Conservation (phyloP, 2,113 vertebrate genomes). For the Cromileptes altivelis region DNA sequence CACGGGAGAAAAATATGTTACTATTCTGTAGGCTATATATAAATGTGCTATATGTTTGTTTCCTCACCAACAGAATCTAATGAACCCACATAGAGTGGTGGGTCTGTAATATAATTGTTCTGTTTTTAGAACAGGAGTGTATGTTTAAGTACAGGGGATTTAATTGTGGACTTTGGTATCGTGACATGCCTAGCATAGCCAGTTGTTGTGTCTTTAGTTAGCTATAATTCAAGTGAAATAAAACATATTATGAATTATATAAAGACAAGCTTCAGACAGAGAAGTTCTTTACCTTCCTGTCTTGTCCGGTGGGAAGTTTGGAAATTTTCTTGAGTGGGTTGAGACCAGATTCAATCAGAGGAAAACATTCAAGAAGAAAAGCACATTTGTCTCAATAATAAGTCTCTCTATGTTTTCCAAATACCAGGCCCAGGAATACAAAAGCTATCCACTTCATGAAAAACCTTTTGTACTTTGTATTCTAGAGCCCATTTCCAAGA, state of each 20-base stretch:
- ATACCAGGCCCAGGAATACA: background rate
- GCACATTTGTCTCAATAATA: background rate
- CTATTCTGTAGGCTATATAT: too few relatives aligned
- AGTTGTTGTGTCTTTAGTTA: slow-evolving; percentile 5
- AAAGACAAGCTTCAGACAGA: background rate
- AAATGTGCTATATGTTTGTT: too few relatives aligned
- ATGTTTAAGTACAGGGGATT: too few relatives aligned
- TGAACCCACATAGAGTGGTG: too few relatives aligned
- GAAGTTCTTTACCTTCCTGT: slow-evolving; percentile 8
- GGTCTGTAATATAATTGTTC: too few relatives aligned
- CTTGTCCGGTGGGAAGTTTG: background rate
- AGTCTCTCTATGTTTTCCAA: background rate
- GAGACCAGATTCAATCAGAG: slow-evolving; percentile 19
- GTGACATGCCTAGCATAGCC: too few relatives aligned
- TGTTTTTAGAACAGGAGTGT: too few relatives aligned
- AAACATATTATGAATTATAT: background rate
- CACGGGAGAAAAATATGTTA: too few relatives aligned
- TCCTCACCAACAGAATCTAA: too few relatives aligned
- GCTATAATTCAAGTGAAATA: background rate
- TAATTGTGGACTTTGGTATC: too few relatives aligned
- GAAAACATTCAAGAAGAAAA: slow-evolving; percentile 10
- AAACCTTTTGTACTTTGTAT: background rate
- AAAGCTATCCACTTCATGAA: background rate
- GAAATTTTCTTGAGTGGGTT: slow-evolving; percentile 4
- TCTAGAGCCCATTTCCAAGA: background rate